These are phyloP conservation scores for Lacerta agilis DNA, from an alignment of 2,797 vertebrate species.

Conservation along the genomic window DNA sequence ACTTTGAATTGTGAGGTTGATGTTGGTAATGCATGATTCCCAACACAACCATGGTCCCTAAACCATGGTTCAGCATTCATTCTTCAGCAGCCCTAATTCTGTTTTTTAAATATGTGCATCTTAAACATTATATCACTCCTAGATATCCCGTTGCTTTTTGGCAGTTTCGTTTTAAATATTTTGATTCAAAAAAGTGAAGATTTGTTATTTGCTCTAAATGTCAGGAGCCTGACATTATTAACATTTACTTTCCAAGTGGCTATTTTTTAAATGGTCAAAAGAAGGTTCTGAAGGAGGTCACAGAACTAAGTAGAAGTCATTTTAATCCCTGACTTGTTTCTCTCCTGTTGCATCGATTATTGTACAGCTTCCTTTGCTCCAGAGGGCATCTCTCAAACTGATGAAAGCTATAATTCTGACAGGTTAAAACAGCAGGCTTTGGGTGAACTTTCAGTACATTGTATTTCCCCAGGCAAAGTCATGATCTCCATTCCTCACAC, in stretches of 20 bases:
- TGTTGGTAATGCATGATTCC: background rate
- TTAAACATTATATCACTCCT: background rate
- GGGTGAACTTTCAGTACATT: background rate
- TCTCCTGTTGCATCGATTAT: background rate
- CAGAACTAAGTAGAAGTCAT: background rate
- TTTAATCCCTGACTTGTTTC: constrained; percentile 24
- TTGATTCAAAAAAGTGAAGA: constrained; percentile 7
- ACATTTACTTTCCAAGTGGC: background rate
- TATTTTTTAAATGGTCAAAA: constrained; percentile 22
- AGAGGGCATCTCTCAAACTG: background rate
- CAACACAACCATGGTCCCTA: background rate
- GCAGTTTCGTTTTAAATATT: background rate
- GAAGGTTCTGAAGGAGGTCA: background rate
- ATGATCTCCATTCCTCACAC: background rate
- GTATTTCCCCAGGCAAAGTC: background rate
- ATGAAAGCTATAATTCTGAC: constrained; percentile 24
- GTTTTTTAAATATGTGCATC: background rate
- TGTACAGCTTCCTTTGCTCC: background rate
- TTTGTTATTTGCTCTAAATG: background rate
- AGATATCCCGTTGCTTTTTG: constrained; percentile 24
- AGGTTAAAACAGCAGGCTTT: background rate
- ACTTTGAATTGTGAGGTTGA: background rate
- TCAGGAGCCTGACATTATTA: background rate
- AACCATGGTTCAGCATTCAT: background rate
- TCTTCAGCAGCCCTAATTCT: background rate